Conservation (phyloP, 1,140 invertebrate species). For the Zaprionus ghesquierei region DNA sequence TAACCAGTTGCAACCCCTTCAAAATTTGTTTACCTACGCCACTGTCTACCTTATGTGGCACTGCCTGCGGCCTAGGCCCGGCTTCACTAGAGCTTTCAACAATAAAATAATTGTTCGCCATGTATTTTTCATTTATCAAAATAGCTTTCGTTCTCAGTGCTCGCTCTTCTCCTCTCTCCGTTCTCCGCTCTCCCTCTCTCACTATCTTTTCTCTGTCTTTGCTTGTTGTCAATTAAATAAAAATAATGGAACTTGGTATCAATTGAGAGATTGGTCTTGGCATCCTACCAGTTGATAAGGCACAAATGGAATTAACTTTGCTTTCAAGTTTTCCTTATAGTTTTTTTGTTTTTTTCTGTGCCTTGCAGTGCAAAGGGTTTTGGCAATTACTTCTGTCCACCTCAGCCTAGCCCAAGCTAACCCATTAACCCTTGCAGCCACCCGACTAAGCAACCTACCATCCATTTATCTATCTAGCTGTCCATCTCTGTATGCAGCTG, state of each 20-base stretch:
- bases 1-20: not conserved
- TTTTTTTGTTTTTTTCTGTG: too few relatives aligned
- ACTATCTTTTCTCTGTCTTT: not conserved
- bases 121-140: conserved; percentile 30
- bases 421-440: conserved; percentile 12
- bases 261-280: conserved; percentile 15
- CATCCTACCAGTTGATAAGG: conserved; percentile 1
- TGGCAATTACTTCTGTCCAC: conserved; percentile 44
- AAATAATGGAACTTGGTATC: conserved; percentile 27
- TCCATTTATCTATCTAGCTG: conserved; percentile 5
- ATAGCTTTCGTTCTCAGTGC: conserved; percentile 24
- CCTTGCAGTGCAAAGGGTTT: not conserved
- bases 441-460: not conserved
- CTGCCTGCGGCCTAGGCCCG: not conserved
- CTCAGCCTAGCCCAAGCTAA: not conserved
- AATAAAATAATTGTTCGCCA: conserved; percentile 36
- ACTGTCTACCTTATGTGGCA: conserved; percentile 22
- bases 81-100: conserved; percentile 14
- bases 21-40: not conserved
- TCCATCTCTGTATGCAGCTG: conserved; percentile 8
- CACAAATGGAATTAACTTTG: not conserved
- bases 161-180: not conserved
- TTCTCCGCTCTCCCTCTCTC: not conserved
- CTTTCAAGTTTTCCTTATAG: not conserved
- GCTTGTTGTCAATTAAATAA: conserved; percentile 37